phyloP scores from a whole-genome alignment of 2,113 vertebrate species.

The Pseudois nayaur region DNA sequence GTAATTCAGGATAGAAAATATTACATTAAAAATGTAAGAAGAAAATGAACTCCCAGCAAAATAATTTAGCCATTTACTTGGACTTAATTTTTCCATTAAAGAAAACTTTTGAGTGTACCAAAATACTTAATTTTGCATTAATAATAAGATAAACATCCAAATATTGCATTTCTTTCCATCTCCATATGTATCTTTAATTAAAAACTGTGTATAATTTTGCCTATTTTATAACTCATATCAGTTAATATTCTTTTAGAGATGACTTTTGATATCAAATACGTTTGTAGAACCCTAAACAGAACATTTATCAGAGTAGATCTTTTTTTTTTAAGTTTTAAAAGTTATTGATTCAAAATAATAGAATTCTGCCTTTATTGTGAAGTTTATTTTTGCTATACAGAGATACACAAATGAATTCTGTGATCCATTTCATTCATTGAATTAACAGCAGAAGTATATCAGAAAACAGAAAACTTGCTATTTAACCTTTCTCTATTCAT shows the following conservation, averaged over 20 bases:
- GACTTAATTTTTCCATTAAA: neutral
- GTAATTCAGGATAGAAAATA: constrained; percentile 24
- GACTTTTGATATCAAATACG: neutral
- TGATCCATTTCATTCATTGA: neutral
- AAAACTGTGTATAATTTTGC: neutral
- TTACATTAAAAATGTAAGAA: constrained; percentile 29
- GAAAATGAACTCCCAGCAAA: neutral
- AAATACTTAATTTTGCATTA: neutral
- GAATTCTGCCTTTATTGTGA: neutral
- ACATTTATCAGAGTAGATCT: neutral
- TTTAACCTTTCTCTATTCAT: neutral
- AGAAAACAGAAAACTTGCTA: neutral
- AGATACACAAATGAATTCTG: neutral
- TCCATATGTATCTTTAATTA: neutral
- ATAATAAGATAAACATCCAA: neutral
- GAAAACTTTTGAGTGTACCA: neutral
- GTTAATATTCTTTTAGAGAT: neutral
- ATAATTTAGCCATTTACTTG: neutral
- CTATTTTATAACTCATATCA: neutral
- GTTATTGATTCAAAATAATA: neutral
- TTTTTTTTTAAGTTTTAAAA: neutral
- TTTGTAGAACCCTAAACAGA: neutral
- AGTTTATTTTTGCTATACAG: neutral
- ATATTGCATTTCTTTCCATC: neutral
- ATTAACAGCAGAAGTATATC: neutral